Evolutionary conservation across 2,888 invertebrate species (phyloP), one percentile per base, ranked within the genome.

Genomic region (Drosophila kokeensis): DNA sequence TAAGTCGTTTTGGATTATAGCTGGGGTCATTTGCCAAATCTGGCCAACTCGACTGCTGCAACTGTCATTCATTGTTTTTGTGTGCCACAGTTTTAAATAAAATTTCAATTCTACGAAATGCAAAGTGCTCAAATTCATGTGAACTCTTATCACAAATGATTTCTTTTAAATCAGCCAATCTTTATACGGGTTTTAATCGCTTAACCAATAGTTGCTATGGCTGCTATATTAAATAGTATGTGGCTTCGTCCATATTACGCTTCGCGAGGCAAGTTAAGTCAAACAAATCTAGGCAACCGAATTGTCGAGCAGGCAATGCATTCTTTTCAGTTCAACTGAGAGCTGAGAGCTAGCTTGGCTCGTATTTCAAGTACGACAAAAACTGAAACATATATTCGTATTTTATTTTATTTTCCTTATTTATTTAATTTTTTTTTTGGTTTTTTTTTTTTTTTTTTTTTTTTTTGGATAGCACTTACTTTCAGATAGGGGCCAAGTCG

Each of bases 401-500:
- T 45, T 45, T 45, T 15, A 21, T 45, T 45, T 45, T 24, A 45
- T 45, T 45, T 24, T 45, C 21, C 4, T 13, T 45, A 24, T 45
- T 45, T 45, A 21, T 45, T 24, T 24, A 45, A 45, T 45, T 45
- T 45, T 45, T 42, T 21, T 10, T 10, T 10, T 3, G n/a, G 10
- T 48, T 4, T 11, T 15, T 48, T 10, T 15, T 2, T 15, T 24
- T 53, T 15, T 48, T 10, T 15, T 2, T 10, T 24, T 53, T 15
- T 10, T 7, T 55, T 55, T 61, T 53, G 15, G 11, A 18, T 63
- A 7, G 29, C 34, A 21, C 7, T 21, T 30, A n/a, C 29, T 15
- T 57, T 21, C 0, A 27, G 15, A 38, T 38, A 40, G 50, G 11
- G 54, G 36, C 36, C 49, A 60, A 30, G 49, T 48, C 45, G 53